Percentiles rank a stretch among this genome's conserved stretches.
Conservation (phyloP, 92 coral and sea anemone genomes). For the Montipora capitata region DNA sequence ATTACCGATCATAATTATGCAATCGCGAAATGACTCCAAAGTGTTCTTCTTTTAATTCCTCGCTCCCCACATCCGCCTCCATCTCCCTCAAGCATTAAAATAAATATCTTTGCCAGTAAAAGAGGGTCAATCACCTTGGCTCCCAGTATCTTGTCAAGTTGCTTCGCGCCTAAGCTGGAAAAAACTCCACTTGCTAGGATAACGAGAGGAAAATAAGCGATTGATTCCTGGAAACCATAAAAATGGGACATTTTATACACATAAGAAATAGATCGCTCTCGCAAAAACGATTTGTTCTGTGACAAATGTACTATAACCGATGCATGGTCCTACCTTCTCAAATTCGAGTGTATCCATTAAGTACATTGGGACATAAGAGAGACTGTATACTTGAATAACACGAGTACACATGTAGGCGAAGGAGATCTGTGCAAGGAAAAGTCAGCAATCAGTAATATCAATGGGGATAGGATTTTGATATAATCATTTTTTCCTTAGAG, state of each 20-base stretch:
- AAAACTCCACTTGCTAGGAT: slow-evolving; percentile 83
- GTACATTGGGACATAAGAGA: slow-evolving; percentile 79
- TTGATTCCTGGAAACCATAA: slow-evolving; percentile 49
- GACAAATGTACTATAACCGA: too few relatives aligned
- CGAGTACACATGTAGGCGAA: slow-evolving; percentile 82
- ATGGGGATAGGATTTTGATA: not conserved
- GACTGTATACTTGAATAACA: slow-evolving; percentile 53
- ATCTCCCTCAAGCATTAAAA: not conserved
- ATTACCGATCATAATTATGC: too few relatives aligned
- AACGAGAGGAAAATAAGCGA: slow-evolving; percentile 89
- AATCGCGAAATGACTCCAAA: too few relatives aligned
- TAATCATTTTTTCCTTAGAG: too few relatives aligned
- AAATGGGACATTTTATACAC: not conserved
- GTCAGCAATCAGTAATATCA: not conserved
- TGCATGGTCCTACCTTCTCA: slow-evolving; percentile 70
- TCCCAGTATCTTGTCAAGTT: slow-evolving; percentile 76
- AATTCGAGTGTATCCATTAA: slow-evolving; percentile 82
- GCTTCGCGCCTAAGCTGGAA: slow-evolving; percentile 84
- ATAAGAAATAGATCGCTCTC: not conserved
- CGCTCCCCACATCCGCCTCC: too few relatives aligned
- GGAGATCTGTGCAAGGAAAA: slow-evolving; percentile 63
- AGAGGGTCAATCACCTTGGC: slow-evolving; percentile 72
- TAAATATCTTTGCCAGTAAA: not conserved
- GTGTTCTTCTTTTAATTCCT: too few relatives aligned
- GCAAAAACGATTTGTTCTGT: not conserved